phyloP scores from a whole-genome alignment of 2,888 invertebrate genomes.

The Diarsia brunnea region DNA sequence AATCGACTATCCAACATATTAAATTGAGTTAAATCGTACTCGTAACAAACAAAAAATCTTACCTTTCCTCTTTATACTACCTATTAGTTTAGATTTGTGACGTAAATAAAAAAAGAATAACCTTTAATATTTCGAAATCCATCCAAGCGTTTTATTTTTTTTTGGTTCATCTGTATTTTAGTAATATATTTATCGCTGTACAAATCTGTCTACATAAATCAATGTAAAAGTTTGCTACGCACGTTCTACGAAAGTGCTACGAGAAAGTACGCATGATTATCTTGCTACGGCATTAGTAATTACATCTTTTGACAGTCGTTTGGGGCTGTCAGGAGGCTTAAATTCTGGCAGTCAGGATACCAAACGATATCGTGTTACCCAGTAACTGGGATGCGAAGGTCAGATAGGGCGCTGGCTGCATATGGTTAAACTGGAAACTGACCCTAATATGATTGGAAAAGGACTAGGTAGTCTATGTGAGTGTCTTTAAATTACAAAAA shows the following conservation, averaged over 20 bases:
- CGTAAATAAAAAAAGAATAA: constrained; percentile 18
- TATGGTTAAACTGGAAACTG: not conserved
- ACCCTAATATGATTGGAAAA: not conserved
- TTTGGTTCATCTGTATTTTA: not conserved
- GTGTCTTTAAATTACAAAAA: constrained; percentile 14
- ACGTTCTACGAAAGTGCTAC: constrained; percentile 52
- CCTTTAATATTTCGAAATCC: constrained; percentile 7
- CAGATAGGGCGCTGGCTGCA: not conserved
- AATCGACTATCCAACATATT: no score
- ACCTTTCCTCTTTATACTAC: no score
- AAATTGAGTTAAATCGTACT: no score
- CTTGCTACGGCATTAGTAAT: constrained; percentile 38
- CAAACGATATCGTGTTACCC: not conserved
- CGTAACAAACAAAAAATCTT: no score
- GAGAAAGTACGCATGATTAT: constrained; percentile 20
- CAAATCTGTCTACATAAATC: not conserved
- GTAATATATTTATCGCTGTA: constrained; percentile 6
- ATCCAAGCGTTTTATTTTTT: constrained; percentile 10
- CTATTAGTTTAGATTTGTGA: no score
- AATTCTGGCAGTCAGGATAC: not conserved
- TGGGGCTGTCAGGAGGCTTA: not conserved
- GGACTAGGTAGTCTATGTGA: not conserved
- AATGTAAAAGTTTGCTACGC: constrained; percentile 30
- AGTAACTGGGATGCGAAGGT: not conserved
- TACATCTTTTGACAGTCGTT: not conserved